A percentile compares a stretch with the other conserved stretches of the same genome.
These are phyloP conservation scores for Ptyas mucosa DNA, from an alignment of 2,113 vertebrate genomes.

Conservation along the genomic window DNA sequence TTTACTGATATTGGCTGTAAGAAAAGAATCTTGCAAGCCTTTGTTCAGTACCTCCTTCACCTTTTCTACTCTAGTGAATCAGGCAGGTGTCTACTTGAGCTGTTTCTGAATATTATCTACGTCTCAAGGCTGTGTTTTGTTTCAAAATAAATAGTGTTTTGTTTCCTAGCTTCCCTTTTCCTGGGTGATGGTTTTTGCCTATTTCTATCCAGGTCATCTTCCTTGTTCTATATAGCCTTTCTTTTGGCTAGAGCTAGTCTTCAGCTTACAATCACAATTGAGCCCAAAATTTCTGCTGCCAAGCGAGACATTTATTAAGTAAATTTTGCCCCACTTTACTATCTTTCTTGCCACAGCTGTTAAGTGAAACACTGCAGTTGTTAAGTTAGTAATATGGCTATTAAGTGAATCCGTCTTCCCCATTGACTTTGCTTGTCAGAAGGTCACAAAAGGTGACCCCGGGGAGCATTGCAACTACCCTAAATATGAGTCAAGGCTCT, in stretches of 20 bases:
- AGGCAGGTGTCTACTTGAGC: neutral
- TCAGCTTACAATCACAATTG: neutral
- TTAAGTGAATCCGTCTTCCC: neutral
- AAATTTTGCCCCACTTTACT: neutral
- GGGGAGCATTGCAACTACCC: neutral
- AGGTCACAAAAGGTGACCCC: neutral
- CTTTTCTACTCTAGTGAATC: neutral
- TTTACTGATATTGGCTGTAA: neutral
- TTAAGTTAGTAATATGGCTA: neutral
- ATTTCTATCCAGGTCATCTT: neutral
- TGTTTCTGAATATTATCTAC: neutral
- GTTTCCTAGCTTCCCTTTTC: neutral
- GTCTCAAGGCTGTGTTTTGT: too few relatives aligned
- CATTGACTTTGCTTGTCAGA: neutral
- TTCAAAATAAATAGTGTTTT: neutral
- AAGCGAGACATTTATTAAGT: neutral
- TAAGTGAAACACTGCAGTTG: neutral
- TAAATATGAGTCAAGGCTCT: neutral
- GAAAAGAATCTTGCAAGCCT: neutral
- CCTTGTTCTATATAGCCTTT: neutral
- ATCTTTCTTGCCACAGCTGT: neutral
- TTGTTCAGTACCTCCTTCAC: neutral
- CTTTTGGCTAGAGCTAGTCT: neutral
- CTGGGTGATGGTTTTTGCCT: neutral
- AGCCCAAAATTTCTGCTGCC: neutral